A percentile compares a stretch with the other conserved stretches of the same genome.
These are phyloP conservation scores for Gnathonemus longibarbis DNA, from an alignment of 2,113 vertebrate species.

Conservation along the genomic window DNA sequence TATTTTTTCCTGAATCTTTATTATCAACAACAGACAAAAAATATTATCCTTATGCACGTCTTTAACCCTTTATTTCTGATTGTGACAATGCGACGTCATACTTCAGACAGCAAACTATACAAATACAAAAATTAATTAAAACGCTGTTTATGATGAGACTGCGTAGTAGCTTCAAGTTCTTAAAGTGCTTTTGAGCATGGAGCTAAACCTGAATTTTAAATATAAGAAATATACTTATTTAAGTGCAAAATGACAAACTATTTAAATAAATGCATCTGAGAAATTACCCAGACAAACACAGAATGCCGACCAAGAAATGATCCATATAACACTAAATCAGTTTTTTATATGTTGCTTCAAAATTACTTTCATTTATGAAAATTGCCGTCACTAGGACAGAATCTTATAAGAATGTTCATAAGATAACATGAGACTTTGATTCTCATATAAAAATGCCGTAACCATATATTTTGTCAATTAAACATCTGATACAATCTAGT, in stretches of 20 bases:
- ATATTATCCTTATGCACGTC: background rate
- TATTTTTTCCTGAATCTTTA: background rate
- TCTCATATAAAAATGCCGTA: background rate
- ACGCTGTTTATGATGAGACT: background rate
- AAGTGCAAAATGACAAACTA: background rate
- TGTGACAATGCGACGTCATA: background rate
- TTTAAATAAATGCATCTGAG: conserved; percentile 29
- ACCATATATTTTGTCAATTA: background rate
- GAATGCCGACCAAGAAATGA: background rate
- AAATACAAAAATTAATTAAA: background rate
- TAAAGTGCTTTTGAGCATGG: background rate
- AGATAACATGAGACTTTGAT: background rate
- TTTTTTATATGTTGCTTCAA: background rate
- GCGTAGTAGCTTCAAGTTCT: background rate
- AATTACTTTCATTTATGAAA: background rate
- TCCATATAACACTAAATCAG: background rate
- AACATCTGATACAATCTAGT: background rate
- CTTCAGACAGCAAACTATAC: background rate
- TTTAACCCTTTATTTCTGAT: background rate
- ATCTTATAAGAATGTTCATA: background rate
- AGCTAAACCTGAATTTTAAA: background rate
- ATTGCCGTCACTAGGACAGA: background rate
- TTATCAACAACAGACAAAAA: background rate
- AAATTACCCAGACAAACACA: conserved; percentile 14
- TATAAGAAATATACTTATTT: background rate